Evolutionary conservation across 2,888 invertebrate genomes (phyloP).

Genomic region (Dasysyrphus tricinctus): DNA sequence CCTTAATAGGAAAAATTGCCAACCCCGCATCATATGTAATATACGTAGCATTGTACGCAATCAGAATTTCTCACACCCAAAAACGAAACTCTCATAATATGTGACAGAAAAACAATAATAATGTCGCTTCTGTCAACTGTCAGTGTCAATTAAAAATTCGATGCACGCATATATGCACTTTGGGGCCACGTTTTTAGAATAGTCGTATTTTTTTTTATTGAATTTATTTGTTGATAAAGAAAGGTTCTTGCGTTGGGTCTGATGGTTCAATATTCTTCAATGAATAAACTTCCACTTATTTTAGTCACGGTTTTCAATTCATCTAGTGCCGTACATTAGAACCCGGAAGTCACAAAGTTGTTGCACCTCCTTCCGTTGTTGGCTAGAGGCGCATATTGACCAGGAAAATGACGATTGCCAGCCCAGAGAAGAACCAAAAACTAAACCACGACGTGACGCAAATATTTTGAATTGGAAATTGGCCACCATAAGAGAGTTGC

Average conservation of each 20-base stretch:
- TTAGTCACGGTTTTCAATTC: constrained; percentile 64
- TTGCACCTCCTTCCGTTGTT: constrained; percentile 72
- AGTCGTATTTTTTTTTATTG: constrained; percentile 27
- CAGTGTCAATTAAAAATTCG: constrained; percentile 67
- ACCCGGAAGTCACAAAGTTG: constrained; percentile 70
- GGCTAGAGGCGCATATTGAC: constrained; percentile 38
- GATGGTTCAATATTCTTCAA: background rate
- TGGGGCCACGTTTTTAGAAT: constrained; percentile 57
- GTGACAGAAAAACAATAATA: constrained; percentile 36
- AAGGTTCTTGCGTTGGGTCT: constrained; percentile 39
- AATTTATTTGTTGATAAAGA: constrained; percentile 2
- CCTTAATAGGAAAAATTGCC: constrained; percentile 51
- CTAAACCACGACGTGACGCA: constrained; percentile 68
- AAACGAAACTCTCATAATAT: constrained; percentile 21
- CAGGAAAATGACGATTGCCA: constrained; percentile 19
- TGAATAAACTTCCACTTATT: constrained; percentile 55
- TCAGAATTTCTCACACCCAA: constrained; percentile 65
- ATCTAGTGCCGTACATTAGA: constrained; percentile 68
- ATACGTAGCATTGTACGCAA: constrained; percentile 43
- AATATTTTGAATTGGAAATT: constrained; percentile 59
- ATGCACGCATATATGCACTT: constrained; percentile 56
- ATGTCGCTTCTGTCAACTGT: constrained; percentile 23
- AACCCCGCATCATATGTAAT: constrained; percentile 34
- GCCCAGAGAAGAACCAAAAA: constrained; percentile 50
- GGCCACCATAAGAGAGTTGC: constrained; percentile 25